phyloP scores from a whole-genome alignment of 2,113 vertebrate genomes.

The Grantiella picta region DNA sequence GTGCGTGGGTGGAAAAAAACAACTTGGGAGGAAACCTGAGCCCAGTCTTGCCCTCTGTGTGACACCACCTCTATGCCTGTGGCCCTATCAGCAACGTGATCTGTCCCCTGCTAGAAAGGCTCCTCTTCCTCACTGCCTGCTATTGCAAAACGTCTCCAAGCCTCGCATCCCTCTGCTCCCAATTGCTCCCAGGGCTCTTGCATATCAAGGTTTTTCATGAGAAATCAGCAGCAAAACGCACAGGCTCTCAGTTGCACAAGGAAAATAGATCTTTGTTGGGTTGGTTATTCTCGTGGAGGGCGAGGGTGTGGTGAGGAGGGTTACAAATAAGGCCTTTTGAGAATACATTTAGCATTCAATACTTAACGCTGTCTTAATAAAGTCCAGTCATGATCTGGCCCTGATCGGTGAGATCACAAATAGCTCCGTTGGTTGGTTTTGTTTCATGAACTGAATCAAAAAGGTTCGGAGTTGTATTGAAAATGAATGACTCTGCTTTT shows the following conservation, averaged over 20 bases:
- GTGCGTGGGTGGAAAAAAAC: background rate
- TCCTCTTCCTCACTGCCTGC: constrained; percentile 32
- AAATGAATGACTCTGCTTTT: constrained; percentile 26
- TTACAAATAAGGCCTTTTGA: constrained; percentile 66
- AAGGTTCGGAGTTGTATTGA: background rate
- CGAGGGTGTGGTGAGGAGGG: constrained; percentile 23
- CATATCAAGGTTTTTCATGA: constrained; percentile 66
- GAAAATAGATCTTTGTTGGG: constrained; percentile 56
- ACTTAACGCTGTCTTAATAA: constrained; percentile 49
- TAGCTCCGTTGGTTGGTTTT: constrained; percentile 2
- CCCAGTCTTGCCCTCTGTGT: constrained; percentile 20
- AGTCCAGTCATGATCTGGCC: constrained; percentile 59
- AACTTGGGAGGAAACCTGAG: background rate
- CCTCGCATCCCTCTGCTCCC: constrained; percentile 56
- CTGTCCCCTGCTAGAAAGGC: constrained; percentile 29
- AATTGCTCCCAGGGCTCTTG: constrained; percentile 65
- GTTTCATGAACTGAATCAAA: constrained; percentile 15
- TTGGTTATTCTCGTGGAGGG: background rate
- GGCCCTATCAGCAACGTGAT: background rate
- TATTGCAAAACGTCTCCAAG: background rate
- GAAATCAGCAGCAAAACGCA: constrained; percentile 69
- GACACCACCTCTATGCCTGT: background rate
- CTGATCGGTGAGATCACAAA: constrained; percentile 54
- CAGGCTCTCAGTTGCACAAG: constrained; percentile 68
- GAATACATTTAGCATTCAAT: constrained; percentile 60